Evolutionary conservation across 1,140 invertebrate genomes (phyloP).

Genomic region (Holcopasites calliopsidis): DNA sequence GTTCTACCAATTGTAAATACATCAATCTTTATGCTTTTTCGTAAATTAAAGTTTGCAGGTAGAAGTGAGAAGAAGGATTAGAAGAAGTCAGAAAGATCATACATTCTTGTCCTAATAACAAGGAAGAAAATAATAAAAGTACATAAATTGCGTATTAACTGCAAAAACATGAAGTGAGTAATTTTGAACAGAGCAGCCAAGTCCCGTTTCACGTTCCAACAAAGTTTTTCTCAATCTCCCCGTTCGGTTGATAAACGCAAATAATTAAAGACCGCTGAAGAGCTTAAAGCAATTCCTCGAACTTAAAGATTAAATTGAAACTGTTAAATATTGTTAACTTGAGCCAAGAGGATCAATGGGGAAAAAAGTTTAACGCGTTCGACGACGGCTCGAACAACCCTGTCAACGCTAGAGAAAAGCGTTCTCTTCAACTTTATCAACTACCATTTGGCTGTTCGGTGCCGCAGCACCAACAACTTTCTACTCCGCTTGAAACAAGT

Average conservation of each 20-base stretch:
- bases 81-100: too few relatives aligned
- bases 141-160: too few relatives aligned
- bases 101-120: too few relatives aligned
- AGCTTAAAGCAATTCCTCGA: background rate
- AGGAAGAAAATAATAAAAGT: too few relatives aligned
- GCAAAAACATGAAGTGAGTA: background rate
- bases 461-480: conserved; percentile 7
- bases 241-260: background rate
- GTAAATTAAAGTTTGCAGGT: background rate
- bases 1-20: background rate
- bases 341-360: background rate
- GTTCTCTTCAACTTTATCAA: conserved; percentile 37
- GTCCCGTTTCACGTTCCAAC: too few relatives aligned
- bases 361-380: background rate
- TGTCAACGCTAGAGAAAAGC: background rate
- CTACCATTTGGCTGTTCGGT: conserved; percentile 9
- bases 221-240: background rate
- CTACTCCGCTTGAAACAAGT: conserved; percentile 7
- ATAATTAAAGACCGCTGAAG: background rate
- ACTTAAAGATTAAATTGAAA: background rate
- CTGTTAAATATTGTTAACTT: background rate
- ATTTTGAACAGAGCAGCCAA: background rate
- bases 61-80: too few relatives aligned
- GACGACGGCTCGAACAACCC: background rate
- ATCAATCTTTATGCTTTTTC: too few relatives aligned